Base-by-base conservation (phyloP, 2,113 vertebrate species). In the Indicator indicator region DNA sequence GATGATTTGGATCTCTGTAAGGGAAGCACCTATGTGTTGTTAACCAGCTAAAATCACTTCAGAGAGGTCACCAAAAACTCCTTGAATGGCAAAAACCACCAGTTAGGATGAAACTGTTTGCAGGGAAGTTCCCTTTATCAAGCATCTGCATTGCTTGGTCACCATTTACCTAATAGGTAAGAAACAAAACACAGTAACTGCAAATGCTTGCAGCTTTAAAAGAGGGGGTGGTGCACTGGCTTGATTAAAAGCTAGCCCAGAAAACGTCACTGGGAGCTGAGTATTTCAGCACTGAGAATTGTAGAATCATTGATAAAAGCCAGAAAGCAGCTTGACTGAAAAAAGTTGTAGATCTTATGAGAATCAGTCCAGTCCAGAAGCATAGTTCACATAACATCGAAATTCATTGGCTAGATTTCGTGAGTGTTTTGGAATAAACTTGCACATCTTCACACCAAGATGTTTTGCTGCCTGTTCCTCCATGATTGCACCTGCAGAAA, bases 391-490 rank as follows among this genome's bases (percentile, higher is more conserved):
- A 0, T 98, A 99, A 71, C 99, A 99, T 74, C 98, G 97, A 93
- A 99, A 99, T 91, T 99, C 99, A 28, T 99, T 99, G 71, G 98
- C 99, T 94, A 99, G 85, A 90, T 98, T 98, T n/a, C 98, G 97
- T 28, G 97, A 98, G 94, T 99, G 99, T 91, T 97, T 95, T 17
- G 99, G 99, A 87, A 98, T 96, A 96, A 99, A 99, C 79, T 93
- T 96, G 98, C 99, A 99, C 58, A 97, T 97, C 91, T 97, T 98
- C 76, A 99, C 97, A 18, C 96, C 98, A 79, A 99, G 98, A 27
- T 98, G 98, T 20, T 97, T 97, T 38, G 96, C 95, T 68, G 99
- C 99, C 20, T 97, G 86, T 5, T 98, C 98, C 92, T 98, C 98
- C 99, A 99, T 99, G 95, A 98, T 63, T 11, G 98, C 99, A 81